These are phyloP conservation scores for Climacteris rufus DNA, from an alignment of 2,113 vertebrate species.

Conservation along the genomic window DNA sequence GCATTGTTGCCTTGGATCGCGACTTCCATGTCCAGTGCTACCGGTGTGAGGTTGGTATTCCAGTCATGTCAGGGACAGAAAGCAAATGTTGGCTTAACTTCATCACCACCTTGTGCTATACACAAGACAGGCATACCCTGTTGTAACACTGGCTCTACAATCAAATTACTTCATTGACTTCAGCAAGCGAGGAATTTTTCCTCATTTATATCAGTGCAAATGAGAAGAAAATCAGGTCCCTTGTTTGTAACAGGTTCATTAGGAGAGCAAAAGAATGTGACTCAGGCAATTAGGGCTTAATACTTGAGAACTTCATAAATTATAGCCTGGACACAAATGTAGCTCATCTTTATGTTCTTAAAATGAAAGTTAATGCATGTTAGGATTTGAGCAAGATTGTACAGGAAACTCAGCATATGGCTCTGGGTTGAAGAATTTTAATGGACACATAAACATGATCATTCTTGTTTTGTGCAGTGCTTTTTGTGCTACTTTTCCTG, in stretches of 20 bases:
- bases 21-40: constrained; percentile 98
- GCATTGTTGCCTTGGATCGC: constrained; percentile 94
- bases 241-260: constrained; percentile 43
- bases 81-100: background rate
- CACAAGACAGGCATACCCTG: accelerated
- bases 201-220: background rate
- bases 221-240: constrained; percentile 15
- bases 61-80: background rate
- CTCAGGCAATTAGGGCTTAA: constrained; percentile 41
- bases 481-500: constrained; percentile 15
- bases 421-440: constrained; percentile 43
- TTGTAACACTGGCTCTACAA: background rate
- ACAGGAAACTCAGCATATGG: constrained; percentile 37
- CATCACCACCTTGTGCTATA: background rate
- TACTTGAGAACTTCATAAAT: constrained; percentile 42
- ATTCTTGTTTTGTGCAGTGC: constrained; percentile 8
- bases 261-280: constrained; percentile 40
- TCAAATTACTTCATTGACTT: constrained; percentile 19
- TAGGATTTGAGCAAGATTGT: constrained; percentile 41
- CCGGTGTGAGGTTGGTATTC: constrained; percentile 88
- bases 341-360: constrained; percentile 29
- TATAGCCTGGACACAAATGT: background rate
- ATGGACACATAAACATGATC: constrained; percentile 50
- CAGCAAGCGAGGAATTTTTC: background rate
- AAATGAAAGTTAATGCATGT: constrained; percentile 20